Evolutionary conservation across 2,113 vertebrate species (phyloP).

Genomic region (Lutjanus erythropterus): DNA sequence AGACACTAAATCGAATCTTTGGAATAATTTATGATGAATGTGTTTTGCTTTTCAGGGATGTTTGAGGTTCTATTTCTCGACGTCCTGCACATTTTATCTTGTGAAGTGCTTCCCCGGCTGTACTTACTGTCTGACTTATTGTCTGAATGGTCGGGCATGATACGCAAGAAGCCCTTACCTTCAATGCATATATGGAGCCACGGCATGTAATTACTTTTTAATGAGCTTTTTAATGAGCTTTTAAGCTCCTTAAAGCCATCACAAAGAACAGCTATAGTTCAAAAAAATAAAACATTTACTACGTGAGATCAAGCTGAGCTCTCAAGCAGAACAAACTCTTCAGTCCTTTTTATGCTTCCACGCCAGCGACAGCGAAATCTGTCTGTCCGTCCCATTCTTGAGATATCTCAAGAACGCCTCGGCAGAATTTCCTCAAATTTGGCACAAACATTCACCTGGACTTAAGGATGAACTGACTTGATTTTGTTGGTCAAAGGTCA

Average conservation of each 20-base stretch:
- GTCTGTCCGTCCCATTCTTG: no score
- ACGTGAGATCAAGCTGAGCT: conserved; percentile 31
- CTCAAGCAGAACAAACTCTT: conserved; percentile 18
- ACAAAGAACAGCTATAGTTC: conserved; percentile 13
- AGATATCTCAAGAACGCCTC: no score
- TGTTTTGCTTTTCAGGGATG: conserved; percentile 44
- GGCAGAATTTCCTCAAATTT: no score
- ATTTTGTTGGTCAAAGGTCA: no score
- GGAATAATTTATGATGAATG: conserved; percentile 36
- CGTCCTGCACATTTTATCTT: conserved; percentile 18
- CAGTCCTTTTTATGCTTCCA: background rate
- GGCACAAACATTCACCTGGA: no score
- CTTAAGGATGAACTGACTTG: no score
- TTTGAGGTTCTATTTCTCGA: conserved; percentile 8
- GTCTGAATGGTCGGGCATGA: conserved; percentile 12
- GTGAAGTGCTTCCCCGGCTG: conserved; percentile 2
- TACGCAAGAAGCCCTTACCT: conserved; percentile 4
- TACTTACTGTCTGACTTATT: background rate
- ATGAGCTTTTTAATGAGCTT: conserved; percentile 61
- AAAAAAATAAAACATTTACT: background rate
- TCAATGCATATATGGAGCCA: conserved; percentile 19
- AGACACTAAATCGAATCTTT: conserved; percentile 31
- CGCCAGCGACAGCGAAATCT: no score
- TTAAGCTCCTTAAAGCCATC: conserved; percentile 59
- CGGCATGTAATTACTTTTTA: conserved; percentile 53